These are phyloP conservation scores for Sinosuthora webbiana DNA, from an alignment of 2,113 vertebrate genomes.

Conservation along the genomic window DNA sequence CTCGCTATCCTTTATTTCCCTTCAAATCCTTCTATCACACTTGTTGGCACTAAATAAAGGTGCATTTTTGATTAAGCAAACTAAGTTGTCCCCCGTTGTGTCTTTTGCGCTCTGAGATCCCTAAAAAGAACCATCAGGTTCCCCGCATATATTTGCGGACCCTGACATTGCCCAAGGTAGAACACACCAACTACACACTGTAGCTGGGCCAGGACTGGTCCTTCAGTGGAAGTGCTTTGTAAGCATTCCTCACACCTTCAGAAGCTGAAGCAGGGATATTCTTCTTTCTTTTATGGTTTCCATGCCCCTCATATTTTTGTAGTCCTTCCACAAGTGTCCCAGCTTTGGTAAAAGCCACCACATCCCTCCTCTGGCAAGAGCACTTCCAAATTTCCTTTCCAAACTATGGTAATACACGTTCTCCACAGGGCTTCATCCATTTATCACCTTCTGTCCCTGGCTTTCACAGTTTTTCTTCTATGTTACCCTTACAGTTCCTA, in stretches of 20 bases:
- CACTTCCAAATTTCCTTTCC: background rate
- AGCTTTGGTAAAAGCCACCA: background rate
- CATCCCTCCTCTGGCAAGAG: background rate
- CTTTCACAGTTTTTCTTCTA: background rate
- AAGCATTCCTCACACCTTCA: background rate
- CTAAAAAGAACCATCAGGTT: too few species aligned
- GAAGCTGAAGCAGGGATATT: background rate
- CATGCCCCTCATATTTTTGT: background rate
- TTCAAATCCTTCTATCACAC: too few species aligned
- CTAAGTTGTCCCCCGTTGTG: too few species aligned
- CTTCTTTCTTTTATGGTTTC: background rate
- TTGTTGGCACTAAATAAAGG: too few species aligned
- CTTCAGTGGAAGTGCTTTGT: background rate
- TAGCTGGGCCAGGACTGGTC: background rate
- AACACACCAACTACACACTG: background rate
- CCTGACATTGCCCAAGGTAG: background rate
- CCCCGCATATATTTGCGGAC: too few species aligned
- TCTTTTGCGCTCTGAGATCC: too few species aligned
- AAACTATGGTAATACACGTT: background rate
- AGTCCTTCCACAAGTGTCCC: background rate
- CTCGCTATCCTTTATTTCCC: too few species aligned
- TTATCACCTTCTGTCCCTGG: background rate
- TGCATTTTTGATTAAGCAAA: too few species aligned
- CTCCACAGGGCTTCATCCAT: background rate
- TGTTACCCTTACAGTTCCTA: background rate